phyloP scores from a whole-genome alignment of 2,888 invertebrate species.

The Seira sanloemensis region DNA sequence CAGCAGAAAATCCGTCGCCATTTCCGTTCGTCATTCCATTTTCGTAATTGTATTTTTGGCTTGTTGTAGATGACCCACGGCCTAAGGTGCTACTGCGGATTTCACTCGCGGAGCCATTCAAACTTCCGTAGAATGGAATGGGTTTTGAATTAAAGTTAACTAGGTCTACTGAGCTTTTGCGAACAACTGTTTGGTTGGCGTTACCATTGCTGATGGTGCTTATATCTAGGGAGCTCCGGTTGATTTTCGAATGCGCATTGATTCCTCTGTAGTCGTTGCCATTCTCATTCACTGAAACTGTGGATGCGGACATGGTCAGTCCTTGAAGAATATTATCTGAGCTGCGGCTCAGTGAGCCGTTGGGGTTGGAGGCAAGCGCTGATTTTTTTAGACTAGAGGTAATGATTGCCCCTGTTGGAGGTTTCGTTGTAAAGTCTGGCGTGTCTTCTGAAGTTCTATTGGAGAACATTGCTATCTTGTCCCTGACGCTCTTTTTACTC shows the following conservation, averaged over 20 bases:
- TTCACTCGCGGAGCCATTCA: slow-evolving; percentile 34
- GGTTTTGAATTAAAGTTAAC: slow-evolving; percentile 55
- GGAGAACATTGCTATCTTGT: slow-evolving; percentile 92
- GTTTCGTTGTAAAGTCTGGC: slow-evolving; percentile 42
- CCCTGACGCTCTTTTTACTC: slow-evolving; percentile 87
- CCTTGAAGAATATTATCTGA: slow-evolving; percentile 60
- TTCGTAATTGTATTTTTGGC: slow-evolving; percentile 28
- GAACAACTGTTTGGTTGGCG: slow-evolving; percentile 18
- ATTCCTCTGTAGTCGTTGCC: slow-evolving; percentile 42
- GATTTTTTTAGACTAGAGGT: slow-evolving; percentile 71
- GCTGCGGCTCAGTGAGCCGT: slow-evolving; percentile 38
- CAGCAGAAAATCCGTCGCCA: slow-evolving; percentile 28
- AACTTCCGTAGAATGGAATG: slow-evolving; percentile 57
- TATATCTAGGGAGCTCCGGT: slow-evolving; percentile 58
- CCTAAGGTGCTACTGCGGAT: slow-evolving; percentile 42
- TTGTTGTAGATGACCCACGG: slow-evolving; percentile 23
- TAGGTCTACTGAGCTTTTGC: slow-evolving; percentile 57
- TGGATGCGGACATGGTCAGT: slow-evolving; percentile 45
- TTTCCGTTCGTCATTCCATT: slow-evolving; percentile 43
- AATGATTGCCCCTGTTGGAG: slow-evolving; percentile 49
- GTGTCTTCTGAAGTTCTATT: slow-evolving; percentile 75
- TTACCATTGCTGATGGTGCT: slow-evolving; percentile 26
- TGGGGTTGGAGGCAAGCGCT: slow-evolving; percentile 24
- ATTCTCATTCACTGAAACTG: slow-evolving; percentile 42
- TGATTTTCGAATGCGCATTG: slow-evolving; percentile 45